phyloP scores from a whole-genome alignment of 2,113 vertebrate species.

The Xenopus laevis region DNA sequence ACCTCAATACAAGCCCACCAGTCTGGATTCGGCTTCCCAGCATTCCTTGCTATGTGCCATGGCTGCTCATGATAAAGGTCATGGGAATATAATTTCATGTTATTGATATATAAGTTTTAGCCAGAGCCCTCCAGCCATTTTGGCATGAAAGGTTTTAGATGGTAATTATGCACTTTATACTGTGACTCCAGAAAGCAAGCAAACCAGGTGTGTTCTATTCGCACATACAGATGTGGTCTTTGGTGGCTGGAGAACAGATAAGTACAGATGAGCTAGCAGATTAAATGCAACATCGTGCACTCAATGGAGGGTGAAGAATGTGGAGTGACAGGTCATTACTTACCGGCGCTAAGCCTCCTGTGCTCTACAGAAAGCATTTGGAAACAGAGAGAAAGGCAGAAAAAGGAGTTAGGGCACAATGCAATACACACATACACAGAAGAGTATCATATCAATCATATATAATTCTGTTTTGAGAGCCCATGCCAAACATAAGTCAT shows the following conservation, averaged over 20 bases:
- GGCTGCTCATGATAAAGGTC: too few species aligned
- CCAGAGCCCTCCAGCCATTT: neutral
- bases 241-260: neutral
- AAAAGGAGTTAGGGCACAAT: constrained; percentile 12
- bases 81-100: neutral
- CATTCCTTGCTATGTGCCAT: too few species aligned
- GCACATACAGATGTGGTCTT: neutral
- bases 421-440: neutral
- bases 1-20: too few species aligned
- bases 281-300: constrained; percentile 29
- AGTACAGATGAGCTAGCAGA: constrained; percentile 19
- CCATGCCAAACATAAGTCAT: too few species aligned
- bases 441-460: neutral
- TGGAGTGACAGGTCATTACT: constrained; percentile 29
- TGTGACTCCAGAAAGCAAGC: neutral
- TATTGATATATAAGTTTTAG: neutral
- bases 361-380: constrained; percentile 38
- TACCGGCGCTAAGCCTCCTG: constrained; percentile 40
- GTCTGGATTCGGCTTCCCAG: too few species aligned
- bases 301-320: constrained; percentile 24
- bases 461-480: too few species aligned
- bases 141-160: neutral
- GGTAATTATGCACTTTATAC: neutral
- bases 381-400: constrained; percentile 23
- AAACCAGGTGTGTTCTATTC: neutral